A percentile compares a stretch with the other conserved stretches of the same genome.
These are phyloP conservation scores for Lates calcarifer DNA, from an alignment of 2,113 vertebrate species.

Conservation along the genomic window DNA sequence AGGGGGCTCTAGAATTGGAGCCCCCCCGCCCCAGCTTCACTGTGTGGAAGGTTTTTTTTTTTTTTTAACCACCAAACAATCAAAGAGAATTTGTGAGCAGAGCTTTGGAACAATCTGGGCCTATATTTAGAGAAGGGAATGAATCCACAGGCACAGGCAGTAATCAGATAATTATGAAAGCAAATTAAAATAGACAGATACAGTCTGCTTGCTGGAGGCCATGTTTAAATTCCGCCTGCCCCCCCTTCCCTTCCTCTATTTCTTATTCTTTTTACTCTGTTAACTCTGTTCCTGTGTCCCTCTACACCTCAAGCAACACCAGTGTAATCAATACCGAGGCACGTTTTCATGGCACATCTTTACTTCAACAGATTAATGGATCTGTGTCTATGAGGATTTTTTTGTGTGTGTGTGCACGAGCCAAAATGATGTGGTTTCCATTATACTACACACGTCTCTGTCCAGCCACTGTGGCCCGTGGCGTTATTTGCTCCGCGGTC, in stretches of 20 bases:
- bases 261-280: conserved; percentile 39
- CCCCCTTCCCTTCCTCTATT: conserved; percentile 17
- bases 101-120: conserved; percentile 61
- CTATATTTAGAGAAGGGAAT: conserved; percentile 74
- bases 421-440: conserved; percentile 37
- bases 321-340: conserved; percentile 53
- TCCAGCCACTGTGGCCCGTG: conserved; percentile 31
- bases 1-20: conserved; percentile 33
- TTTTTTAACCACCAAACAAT: conserved; percentile 72
- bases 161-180: conserved; percentile 84
- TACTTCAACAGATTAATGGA: conserved; percentile 64
- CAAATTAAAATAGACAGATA: conserved; percentile 83
- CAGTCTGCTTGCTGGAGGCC: conserved; percentile 74
- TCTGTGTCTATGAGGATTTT: conserved; percentile 8
- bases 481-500: conserved; percentile 42
- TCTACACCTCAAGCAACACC: conserved; percentile 45
- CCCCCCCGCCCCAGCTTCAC: too few relatives aligned
- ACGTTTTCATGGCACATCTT: conserved; percentile 46
- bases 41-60: conserved; percentile 59
- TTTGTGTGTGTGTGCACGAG: not conserved
- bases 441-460: conserved; percentile 15
- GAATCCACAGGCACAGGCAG: conserved; percentile 70
- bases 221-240: conserved; percentile 36
- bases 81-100: conserved; percentile 76
- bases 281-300: conserved; percentile 45